A percentile compares a stretch with the other conserved stretches of the same genome.
Conservation (phyloP, 2,797 vertebrate genomes). For the Loris lydekkerianus region DNA sequence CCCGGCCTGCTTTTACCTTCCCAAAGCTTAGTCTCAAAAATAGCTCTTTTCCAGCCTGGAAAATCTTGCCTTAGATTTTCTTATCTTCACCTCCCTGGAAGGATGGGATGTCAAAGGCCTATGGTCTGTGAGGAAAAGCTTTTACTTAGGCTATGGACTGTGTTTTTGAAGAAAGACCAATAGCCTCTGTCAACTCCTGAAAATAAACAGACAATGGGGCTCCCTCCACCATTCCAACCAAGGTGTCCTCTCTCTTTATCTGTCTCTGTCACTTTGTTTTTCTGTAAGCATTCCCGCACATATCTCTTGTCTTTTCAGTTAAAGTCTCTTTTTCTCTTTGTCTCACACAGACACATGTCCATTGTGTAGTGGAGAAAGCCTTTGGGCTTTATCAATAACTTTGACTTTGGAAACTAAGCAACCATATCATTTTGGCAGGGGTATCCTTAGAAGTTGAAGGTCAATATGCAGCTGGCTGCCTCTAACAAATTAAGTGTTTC, state of each 20-base stretch:
- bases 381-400: constrained; percentile 42
- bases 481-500: constrained; percentile 46
- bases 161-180: constrained; percentile 23
- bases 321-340: not conserved
- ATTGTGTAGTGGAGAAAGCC: not conserved
- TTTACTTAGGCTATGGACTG: not conserved
- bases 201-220: not conserved
- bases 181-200: not conserved
- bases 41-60: not conserved
- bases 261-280: not conserved
- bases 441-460: constrained; percentile 4
- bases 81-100: not conserved
- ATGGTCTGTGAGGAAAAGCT: not conserved
- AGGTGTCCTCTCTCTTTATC: not conserved
- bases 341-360: not conserved
- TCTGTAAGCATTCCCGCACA: not conserved
- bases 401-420: constrained; percentile 63
- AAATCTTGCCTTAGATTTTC: constrained; percentile 10
- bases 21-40: not conserved
- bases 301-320: not conserved
- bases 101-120: not conserved
- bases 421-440: constrained; percentile 50
- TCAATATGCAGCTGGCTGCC: constrained; percentile 26
- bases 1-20: not conserved
- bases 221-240: not conserved